Evolutionary conservation across 2,797 vertebrate genomes (phyloP).

Genomic region (Cryptoprocta ferox): DNA sequence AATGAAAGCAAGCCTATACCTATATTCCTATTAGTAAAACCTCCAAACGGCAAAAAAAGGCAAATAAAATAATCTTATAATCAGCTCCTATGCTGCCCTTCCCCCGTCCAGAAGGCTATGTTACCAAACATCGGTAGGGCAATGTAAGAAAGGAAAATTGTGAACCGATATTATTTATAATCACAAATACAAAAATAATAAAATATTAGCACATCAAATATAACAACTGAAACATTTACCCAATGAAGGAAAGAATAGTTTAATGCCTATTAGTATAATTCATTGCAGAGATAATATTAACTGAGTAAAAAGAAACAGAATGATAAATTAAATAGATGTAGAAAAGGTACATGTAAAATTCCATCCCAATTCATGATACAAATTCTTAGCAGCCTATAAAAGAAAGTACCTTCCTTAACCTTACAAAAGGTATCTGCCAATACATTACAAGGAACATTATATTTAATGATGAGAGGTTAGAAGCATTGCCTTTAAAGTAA

Average conservation of each 20-base stretch:
- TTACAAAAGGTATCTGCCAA: not conserved
- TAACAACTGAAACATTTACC: not conserved
- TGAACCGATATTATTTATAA: not conserved
- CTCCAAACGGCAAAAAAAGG: not conserved
- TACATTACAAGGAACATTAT: not conserved
- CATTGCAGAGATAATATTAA: not conserved
- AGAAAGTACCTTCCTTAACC: not conserved
- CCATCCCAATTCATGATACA: not conserved
- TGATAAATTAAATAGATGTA: not conserved
- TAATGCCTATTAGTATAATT: slow-evolving; percentile 9
- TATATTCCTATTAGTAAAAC: not conserved
- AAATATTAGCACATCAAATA: not conserved
- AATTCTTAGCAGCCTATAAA: not conserved
- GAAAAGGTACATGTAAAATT: not conserved
- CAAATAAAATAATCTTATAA: not conserved
- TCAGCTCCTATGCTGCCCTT: not conserved
- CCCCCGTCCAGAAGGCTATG: not conserved
- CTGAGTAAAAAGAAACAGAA: not conserved
- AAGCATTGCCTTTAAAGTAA: not conserved
- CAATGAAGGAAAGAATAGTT: not conserved
- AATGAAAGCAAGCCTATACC: not conserved
- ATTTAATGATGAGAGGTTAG: not conserved
- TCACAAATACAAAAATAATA: not conserved
- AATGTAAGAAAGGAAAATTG: not conserved
- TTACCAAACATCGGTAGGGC: not conserved